Conservation (phyloP, 2,797 vertebrate genomes). For the Pantherophis alleghaniensis region DNA sequence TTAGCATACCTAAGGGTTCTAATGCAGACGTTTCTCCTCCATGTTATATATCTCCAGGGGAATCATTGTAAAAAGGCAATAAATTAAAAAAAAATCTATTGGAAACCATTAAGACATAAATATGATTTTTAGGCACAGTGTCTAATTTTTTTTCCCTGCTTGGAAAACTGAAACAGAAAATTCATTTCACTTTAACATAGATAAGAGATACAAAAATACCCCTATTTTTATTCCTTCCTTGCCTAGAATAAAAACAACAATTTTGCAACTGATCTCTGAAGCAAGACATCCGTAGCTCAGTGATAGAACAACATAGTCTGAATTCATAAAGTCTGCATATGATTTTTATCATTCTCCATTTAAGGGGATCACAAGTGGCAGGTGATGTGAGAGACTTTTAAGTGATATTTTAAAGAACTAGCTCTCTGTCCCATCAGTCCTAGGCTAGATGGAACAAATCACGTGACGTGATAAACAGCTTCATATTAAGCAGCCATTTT, state of each 20-base stretch:
- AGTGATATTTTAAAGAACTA: background rate
- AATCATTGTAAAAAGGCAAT: conserved; percentile 80
- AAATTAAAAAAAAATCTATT: conserved; percentile 78
- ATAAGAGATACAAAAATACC: conserved; percentile 46
- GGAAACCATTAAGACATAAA: conserved; percentile 73
- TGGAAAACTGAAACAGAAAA: conserved; percentile 51
- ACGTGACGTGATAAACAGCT: background rate
- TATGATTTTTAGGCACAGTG: conserved; percentile 67
- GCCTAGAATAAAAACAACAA: conserved; percentile 44
- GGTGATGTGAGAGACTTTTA: background rate
- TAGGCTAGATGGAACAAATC: background rate
- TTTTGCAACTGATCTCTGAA: conserved; percentile 26
- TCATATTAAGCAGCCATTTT: conserved; percentile 2
- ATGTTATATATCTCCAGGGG: conserved; percentile 82
- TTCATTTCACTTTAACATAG: conserved; percentile 55
- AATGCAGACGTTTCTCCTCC: conserved; percentile 84
- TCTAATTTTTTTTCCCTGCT: conserved; percentile 40
- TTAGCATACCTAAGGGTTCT: conserved; percentile 83
- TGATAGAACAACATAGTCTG: background rate
- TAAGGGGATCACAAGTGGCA: background rate
- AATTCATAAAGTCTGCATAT: background rate
- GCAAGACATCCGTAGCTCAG: background rate
- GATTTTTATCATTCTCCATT: background rate
- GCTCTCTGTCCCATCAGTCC: background rate
- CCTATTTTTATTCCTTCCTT: conserved; percentile 19